Percentiles rank a stretch among this genome's conserved stretches.
Conservation (phyloP, 1,140 invertebrate genomes). For the Lepidurus apus region DNA sequence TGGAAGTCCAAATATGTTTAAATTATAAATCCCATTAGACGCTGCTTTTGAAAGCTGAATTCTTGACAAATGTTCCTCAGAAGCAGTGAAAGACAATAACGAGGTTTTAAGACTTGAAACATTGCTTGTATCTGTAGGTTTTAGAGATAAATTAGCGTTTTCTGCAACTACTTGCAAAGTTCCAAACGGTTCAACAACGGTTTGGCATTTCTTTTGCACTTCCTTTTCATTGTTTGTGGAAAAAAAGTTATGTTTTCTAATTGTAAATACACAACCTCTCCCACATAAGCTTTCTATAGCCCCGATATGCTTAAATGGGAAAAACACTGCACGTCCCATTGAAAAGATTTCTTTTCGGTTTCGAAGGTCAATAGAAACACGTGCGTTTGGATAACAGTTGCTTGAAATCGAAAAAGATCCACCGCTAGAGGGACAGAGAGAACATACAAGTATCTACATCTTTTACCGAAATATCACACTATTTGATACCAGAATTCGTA, state of each 20-base stretch:
- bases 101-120: neutral
- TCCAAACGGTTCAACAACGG: conserved; percentile 2
- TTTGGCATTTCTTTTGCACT: neutral
- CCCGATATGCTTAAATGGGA: neutral
- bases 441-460: too few species aligned
- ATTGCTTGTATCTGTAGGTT: neutral
- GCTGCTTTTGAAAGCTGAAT: neutral
- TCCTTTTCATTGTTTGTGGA: neutral
- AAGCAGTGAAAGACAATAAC: neutral
- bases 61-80: neutral
- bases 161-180: neutral
- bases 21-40: neutral
- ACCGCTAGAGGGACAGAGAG: too few species aligned
- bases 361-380: neutral
- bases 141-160: neutral
- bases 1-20: neutral
- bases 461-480: too few species aligned
- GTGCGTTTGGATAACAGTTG: neutral
- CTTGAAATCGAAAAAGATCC: too few species aligned
- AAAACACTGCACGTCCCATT: neutral
- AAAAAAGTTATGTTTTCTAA: neutral
- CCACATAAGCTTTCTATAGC: neutral
- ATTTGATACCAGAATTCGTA: too few species aligned
- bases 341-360: neutral
- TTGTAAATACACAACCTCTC: neutral